phyloP scores from a whole-genome alignment of 2,888 invertebrate species.

The Julus scanicus region DNA sequence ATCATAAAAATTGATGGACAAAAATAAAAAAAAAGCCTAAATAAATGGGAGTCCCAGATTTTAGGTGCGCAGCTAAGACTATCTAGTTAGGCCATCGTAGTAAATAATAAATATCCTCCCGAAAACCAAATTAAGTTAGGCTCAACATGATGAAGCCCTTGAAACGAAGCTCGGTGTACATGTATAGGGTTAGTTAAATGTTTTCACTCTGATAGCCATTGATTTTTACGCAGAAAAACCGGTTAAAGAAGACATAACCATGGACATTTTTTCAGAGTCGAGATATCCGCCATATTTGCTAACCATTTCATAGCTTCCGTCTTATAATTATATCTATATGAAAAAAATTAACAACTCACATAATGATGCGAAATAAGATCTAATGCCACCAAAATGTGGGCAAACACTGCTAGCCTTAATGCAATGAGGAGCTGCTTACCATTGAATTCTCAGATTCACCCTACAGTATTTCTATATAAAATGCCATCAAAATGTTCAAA shows the following conservation, averaged over 20 bases:
- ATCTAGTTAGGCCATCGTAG: background rate
- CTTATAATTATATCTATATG: too few species aligned
- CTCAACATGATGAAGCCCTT: background rate
- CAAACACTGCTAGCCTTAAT: background rate
- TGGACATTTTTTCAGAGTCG: too few species aligned
- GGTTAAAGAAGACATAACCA: background rate
- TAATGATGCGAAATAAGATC: too few species aligned
- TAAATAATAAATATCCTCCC: conserved; percentile 5
- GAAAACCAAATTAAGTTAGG: conserved; percentile 21
- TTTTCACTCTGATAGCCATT: background rate
- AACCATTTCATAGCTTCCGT: too few species aligned
- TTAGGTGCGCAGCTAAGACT: background rate
- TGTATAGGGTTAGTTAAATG: background rate
- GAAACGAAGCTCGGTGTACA: background rate
- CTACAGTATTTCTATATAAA: too few species aligned
- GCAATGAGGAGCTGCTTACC: background rate
- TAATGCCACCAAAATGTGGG: background rate
- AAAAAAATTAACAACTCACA: too few species aligned
- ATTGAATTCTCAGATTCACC: background rate
- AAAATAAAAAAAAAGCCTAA: background rate
- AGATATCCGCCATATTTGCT: too few species aligned
- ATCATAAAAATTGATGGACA: background rate
- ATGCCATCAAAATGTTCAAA: too few species aligned
- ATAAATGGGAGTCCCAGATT: background rate
- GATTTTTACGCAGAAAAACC: background rate